Evolutionary conservation across 2,113 vertebrate genomes (phyloP).

Genomic region (Arothron firmamentum): DNA sequence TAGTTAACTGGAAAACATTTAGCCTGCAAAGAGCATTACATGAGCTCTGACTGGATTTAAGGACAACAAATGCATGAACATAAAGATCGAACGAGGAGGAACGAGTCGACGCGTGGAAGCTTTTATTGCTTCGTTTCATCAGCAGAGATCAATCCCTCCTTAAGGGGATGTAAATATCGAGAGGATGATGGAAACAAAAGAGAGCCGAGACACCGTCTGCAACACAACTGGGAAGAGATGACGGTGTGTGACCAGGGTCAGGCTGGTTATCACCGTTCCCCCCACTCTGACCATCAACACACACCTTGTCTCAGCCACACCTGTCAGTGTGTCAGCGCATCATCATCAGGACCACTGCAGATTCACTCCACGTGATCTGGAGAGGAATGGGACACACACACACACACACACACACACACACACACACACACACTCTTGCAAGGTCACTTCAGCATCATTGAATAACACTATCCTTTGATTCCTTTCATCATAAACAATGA

Average conservation of each 20-base stretch:
- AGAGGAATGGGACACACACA: conserved; percentile 29
- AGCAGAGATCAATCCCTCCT: too few relatives aligned
- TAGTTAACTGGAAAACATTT: too few relatives aligned
- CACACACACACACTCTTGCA: conserved; percentile 12
- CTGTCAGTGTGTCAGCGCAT: conserved; percentile 22
- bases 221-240: conserved; percentile 10
- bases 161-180: background rate
- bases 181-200: background rate
- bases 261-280: background rate
- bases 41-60: too few relatives aligned
- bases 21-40: too few relatives aligned
- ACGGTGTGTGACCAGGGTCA: conserved; percentile 8
- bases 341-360: conserved; percentile 15
- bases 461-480: too few relatives aligned
- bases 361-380: conserved; percentile 44
- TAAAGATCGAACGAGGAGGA: too few relatives aligned
- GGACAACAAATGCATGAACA: too few relatives aligned
- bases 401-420: conserved; percentile 30
- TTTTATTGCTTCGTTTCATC: too few relatives aligned
- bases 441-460: conserved; percentile 21
- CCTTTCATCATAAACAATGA: too few relatives aligned
- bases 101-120: too few relatives aligned
- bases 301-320: conserved; percentile 34
- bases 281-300: conserved; percentile 48
- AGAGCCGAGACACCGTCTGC: background rate